These are phyloP conservation scores for Pardalotus punctatus DNA, from an alignment of 2,113 vertebrate genomes.

Conservation along the genomic window DNA sequence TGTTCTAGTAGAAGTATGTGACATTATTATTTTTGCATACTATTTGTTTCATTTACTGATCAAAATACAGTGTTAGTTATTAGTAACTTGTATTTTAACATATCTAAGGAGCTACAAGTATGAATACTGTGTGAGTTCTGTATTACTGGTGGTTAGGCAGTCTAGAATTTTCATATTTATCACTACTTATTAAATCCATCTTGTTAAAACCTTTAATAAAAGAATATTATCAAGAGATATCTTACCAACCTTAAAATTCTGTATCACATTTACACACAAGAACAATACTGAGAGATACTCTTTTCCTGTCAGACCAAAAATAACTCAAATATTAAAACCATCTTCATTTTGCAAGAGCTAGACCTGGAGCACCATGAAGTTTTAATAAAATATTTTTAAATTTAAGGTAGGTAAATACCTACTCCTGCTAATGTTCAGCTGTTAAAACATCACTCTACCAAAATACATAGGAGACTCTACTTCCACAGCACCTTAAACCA, in stretches of 20 bases:
- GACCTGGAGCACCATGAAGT: background rate
- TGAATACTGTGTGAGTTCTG: background rate
- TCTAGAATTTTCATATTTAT: background rate
- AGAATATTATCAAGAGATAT: background rate
- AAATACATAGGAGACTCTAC: fast-evolving
- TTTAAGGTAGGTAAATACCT: background rate
- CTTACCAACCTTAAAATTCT: background rate
- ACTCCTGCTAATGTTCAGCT: background rate
- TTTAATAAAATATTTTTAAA: background rate
- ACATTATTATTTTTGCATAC: background rate
- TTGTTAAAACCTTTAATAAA: background rate
- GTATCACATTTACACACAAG: background rate
- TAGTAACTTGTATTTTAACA: background rate
- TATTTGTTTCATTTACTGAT: background rate
- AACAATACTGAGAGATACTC: background rate
- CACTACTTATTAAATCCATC: background rate
- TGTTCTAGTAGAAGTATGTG: background rate
- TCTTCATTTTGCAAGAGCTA: background rate
- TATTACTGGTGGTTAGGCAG: background rate
- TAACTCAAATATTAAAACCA: background rate
- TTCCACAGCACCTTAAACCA: background rate
- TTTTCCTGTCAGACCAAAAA: background rate
- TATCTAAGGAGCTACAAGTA: background rate
- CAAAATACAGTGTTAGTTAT: background rate
- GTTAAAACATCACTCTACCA: background rate